phyloP scores from a whole-genome alignment of 2,888 invertebrate genomes.

The Syrista parreyssii region DNA sequence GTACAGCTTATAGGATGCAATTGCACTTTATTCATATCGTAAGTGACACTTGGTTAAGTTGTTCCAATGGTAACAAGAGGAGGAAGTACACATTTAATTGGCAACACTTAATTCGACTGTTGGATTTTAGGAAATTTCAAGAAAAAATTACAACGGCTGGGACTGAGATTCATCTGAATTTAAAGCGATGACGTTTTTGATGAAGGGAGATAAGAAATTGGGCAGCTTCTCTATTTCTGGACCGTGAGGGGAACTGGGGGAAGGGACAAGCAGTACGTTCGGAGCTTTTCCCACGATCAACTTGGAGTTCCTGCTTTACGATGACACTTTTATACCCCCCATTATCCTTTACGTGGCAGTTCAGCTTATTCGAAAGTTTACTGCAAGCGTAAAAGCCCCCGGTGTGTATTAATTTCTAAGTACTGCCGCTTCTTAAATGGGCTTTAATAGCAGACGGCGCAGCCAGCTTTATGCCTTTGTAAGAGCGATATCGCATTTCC shows the following conservation, averaged over 20 bases:
- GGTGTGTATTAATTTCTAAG: conserved; percentile 6
- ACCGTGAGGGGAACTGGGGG: not conserved
- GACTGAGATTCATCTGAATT: no score
- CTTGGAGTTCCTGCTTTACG: not conserved
- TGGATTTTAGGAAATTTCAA: not conserved
- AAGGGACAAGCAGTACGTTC: not conserved
- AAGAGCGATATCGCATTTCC: not conserved
- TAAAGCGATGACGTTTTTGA: not conserved
- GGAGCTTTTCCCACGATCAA: not conserved
- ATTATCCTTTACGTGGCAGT: not conserved
- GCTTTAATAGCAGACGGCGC: not conserved
- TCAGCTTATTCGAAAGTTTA: not conserved
- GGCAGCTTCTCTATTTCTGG: not conserved
- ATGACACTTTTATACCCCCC: not conserved
- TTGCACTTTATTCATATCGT: not conserved
- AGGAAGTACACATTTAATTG: not conserved
- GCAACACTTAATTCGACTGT: not conserved
- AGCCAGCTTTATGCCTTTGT: not conserved
- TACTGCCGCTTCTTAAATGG: not conserved
- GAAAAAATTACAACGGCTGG: not conserved
- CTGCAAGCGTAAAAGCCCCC: not conserved
- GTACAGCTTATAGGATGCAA: not conserved
- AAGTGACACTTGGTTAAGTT: not conserved
- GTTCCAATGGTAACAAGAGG: not conserved
- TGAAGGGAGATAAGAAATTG: not conserved